Evolutionary conservation across 2,797 vertebrate species (phyloP), one percentile per base, ranked within the genome.

Genomic region (Anguilla anguilla): DNA sequence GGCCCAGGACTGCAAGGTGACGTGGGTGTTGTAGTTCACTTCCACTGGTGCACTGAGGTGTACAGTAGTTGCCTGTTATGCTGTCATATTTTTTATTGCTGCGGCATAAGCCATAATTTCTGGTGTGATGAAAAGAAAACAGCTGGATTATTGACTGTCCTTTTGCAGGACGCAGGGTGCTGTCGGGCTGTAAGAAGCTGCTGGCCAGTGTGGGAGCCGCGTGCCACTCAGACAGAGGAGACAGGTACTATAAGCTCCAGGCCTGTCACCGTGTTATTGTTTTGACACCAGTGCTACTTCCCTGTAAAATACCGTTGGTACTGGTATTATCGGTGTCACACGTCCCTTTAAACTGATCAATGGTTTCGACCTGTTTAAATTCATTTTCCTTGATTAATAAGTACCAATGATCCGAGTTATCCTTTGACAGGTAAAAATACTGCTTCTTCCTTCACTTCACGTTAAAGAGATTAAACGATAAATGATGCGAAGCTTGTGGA

Each of bases 131-230:
- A 91, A 90, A 90, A 88, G 92, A 90, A 91, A 88, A 87, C 22
- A 46, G 49, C 31, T 95, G 84, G 95, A 95, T 95, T 90, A 94
- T 95, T 95, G 39, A 95, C 92, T 6, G 57, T 46, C 69, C 1
- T 6, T 88, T 91, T 86, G 1, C 93, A 99, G 98, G 98, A 84
- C 95, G 72, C 43, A 93, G 91, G 92, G 96, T 99, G 88, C 95
- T 99, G 89, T 96, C 97, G 13, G 91, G 59, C 90, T 99, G 98
- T 91, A 95, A 86, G 89, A 95, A 11, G 6, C 96, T 99, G 89
- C 93, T 97, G 53, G 98, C 98, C 92, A 99, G 98, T 0, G 96
- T 98, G 0, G 98, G 98, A 0, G 97, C 98, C 0, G 97, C 98
- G 35, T 99, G 98, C 95, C 98, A 99, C 93, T 98, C 98, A 1